Evolutionary conservation across 2,888 invertebrate genomes (phyloP), one percentile per base, ranked within the genome.

Genomic region (Lapara coniferarum): DNA sequence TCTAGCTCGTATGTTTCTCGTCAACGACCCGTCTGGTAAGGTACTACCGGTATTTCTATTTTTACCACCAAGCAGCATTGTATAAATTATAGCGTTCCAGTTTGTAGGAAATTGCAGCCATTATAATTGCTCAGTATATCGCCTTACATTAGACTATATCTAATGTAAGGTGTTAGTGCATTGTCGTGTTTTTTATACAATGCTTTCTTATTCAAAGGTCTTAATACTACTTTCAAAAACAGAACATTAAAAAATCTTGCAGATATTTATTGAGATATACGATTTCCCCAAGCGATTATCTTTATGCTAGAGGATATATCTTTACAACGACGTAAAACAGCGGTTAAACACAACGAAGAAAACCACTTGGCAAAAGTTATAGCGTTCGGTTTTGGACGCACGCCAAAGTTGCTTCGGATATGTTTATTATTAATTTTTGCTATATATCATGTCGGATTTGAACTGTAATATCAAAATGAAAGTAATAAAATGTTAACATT

Each of bases 291-390:
- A 55, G 19, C 55, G 55, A 55, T 55, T 19, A 55, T 55, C 19
- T 8, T 7, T 55, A 55, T 55, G 2, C 16, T 16, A 13, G 16
- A 55, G 6, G 46, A 46, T 46, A 63, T 46, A 49, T 63, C 13
- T 19, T 19, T 12, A 6, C 59, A 5, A 49, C 63, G 63, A 63
- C 63, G 46, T 63, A 63, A 49, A 63, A 63, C 63, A 63, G 63
- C 19, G 19, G 63, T 63, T 63, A 63, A 63, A 49, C 49, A 46
- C 46, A 19, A 12, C 63, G 63, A 69, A 63, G 59, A 63, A 37
- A 69, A 59, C 44, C 59, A 63, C 68, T 68, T 68, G 68, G 63
- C 68, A 69, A 69, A 68, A 69, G 46, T 63, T 69, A 46, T 63
- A 59, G 59, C 46, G 59, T 63, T 25, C 49, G 46, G 63, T 46